phyloP scores from a whole-genome alignment of 2,797 vertebrate genomes.

The Enteromius paludinosus region DNA sequence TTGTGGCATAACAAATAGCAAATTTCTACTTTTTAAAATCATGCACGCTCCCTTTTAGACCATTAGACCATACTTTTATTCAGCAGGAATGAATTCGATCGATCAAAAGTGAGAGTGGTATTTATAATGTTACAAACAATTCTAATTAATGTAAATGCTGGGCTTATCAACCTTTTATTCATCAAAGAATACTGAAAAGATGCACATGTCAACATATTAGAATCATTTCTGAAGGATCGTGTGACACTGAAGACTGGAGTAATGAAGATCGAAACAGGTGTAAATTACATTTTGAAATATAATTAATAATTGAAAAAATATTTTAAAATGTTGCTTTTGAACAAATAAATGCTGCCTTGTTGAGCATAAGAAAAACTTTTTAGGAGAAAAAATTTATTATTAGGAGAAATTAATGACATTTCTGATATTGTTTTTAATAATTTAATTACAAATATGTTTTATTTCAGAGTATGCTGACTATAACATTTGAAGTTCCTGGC shows the following conservation, averaged over 20 bases:
- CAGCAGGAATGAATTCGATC: neutral
- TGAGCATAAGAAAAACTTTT: neutral
- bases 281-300: neutral
- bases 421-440: neutral
- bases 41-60: neutral
- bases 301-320: neutral
- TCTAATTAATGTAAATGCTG: neutral
- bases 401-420: neutral
- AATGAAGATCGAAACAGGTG: neutral
- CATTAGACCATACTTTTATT: neutral
- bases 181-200: neutral
- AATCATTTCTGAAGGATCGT: neutral
- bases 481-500: conserved; percentile 91
- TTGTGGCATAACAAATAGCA: neutral
- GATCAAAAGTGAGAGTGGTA: neutral
- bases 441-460: conserved; percentile 9
- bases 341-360: neutral
- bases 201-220: neutral
- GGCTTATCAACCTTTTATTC: neutral
- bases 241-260: neutral
- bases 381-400: too few species aligned
- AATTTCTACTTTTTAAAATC: neutral
- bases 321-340: neutral
- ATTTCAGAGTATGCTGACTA: conserved; percentile 88
- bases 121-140: neutral